Conservation (phyloP, 1,140 invertebrate genomes). For the Habropoda laboriosa region DNA sequence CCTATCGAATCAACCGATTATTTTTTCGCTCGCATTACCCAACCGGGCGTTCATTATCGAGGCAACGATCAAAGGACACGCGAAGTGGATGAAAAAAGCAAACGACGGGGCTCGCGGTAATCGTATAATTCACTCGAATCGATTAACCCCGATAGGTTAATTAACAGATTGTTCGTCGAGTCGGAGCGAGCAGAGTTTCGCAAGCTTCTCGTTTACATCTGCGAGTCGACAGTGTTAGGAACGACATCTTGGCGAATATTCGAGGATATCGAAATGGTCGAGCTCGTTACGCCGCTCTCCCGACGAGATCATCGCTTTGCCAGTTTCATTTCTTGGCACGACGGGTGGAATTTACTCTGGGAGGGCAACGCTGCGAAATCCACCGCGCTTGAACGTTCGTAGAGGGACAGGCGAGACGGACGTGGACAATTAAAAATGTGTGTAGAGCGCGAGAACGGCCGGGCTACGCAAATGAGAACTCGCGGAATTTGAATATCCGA, state of each 20-base stretch:
- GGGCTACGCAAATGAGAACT: neutral
- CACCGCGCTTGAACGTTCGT: neutral
- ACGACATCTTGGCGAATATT: neutral
- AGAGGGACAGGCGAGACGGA: neutral
- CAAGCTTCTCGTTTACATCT: neutral
- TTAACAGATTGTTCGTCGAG: neutral
- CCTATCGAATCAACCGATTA: neutral
- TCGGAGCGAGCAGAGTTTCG: neutral
- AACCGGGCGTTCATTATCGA: constrained; percentile 11
- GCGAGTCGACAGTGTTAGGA: neutral
- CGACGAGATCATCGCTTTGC: neutral
- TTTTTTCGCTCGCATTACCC: neutral
- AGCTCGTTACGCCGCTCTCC: neutral
- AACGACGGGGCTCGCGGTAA: neutral
- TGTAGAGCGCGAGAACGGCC: neutral
- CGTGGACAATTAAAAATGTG: constrained; percentile 16
- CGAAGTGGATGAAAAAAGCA: neutral
- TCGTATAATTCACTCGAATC: neutral
- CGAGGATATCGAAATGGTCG: too few species aligned
- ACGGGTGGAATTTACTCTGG: neutral
- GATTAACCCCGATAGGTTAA: neutral
- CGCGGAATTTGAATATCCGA: neutral
- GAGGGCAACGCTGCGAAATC: neutral
- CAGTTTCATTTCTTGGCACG: neutral
- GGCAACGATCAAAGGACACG: neutral